These are phyloP conservation scores for Toxotes chatareus DNA, from an alignment of 2,113 vertebrate species.

Conservation along the genomic window DNA sequence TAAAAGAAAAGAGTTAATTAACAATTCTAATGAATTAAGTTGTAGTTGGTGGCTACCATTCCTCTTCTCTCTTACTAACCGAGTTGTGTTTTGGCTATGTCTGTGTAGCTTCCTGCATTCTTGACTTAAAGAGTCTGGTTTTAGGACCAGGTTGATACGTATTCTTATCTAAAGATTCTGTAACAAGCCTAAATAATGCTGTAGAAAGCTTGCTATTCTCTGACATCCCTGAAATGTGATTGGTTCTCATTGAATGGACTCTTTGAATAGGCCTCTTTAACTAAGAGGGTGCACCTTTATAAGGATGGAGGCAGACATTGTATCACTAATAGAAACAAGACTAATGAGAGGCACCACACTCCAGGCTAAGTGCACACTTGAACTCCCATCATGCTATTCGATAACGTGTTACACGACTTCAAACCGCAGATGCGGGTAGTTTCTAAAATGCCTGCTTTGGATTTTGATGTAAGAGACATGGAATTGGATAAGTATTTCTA, in stretches of 20 bases:
- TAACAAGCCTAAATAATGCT: neutral
- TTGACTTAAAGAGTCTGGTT: neutral
- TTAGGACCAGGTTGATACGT: neutral
- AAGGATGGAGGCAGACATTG: slow-evolving; percentile 23
- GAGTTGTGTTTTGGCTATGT: neutral
- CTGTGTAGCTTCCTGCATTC: too few relatives aligned
- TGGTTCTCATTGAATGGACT: slow-evolving; percentile 13
- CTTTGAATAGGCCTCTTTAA: slow-evolving; percentile 14
- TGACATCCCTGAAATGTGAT: slow-evolving; percentile 20
- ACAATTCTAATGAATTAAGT: neutral
- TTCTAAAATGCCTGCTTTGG: neutral
- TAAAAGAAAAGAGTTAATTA: neutral
- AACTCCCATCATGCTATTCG: slow-evolving; percentile 44
- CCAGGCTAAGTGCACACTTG: slow-evolving; percentile 45
- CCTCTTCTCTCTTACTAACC: neutral
- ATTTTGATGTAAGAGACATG: neutral
- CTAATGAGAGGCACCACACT: slow-evolving; percentile 30
- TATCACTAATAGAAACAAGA: slow-evolving; percentile 44
- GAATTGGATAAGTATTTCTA: neutral
- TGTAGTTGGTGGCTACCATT: neutral
- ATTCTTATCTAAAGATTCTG: neutral
- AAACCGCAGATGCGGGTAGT: neutral
- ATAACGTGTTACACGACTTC: slow-evolving; percentile 10
- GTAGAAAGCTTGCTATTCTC: neutral
- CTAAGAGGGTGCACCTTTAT: slow-evolving; percentile 19